These are phyloP conservation scores for Turritopsis dohrnii DNA, from an alignment of 30 jellyfish, hydroid and myxozoan species.

Conservation along the genomic window DNA sequence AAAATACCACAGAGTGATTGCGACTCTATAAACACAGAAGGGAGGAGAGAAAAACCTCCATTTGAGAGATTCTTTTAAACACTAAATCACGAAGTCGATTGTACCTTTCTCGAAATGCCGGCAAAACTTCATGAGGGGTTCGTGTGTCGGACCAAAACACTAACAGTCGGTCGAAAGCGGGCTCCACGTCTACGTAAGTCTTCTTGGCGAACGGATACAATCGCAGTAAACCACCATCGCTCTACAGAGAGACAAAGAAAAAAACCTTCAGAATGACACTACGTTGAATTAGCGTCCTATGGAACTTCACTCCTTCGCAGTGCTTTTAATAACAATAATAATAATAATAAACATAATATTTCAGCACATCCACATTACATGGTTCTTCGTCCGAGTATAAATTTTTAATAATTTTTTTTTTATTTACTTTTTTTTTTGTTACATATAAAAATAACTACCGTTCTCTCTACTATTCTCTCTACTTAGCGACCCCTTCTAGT, in stretches of 20 bases:
- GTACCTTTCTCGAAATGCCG: conserved; percentile 62
- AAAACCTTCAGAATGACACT: too few relatives aligned
- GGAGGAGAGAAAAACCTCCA: not conserved
- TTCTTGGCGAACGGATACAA: conserved; percentile 42
- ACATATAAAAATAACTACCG: too few relatives aligned
- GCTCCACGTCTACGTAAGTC: conserved; percentile 44
- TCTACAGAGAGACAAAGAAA: not conserved
- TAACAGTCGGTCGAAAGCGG: conserved; percentile 51
- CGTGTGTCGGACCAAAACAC: conserved; percentile 81
- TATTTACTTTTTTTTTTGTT: too few relatives aligned
- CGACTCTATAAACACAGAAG: conserved; percentile 30
- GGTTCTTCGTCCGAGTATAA: too few relatives aligned
- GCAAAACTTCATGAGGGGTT: conserved; percentile 89
- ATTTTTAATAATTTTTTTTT: too few relatives aligned
- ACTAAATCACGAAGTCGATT: not conserved
- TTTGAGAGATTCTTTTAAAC: not conserved
- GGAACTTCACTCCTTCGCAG: too few relatives aligned
- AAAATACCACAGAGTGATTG: conserved; percentile 83
- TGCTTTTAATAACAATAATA: too few relatives aligned
- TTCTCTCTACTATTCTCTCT: too few relatives aligned
- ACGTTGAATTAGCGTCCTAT: too few relatives aligned
- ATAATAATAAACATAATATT: too few relatives aligned
- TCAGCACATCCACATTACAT: too few relatives aligned
- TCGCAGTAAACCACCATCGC: conserved; percentile 77
- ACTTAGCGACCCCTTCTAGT: too few relatives aligned